These are phyloP conservation scores for Cantharis lateralis DNA, from an alignment of 2,888 invertebrate genomes.

Conservation along the genomic window DNA sequence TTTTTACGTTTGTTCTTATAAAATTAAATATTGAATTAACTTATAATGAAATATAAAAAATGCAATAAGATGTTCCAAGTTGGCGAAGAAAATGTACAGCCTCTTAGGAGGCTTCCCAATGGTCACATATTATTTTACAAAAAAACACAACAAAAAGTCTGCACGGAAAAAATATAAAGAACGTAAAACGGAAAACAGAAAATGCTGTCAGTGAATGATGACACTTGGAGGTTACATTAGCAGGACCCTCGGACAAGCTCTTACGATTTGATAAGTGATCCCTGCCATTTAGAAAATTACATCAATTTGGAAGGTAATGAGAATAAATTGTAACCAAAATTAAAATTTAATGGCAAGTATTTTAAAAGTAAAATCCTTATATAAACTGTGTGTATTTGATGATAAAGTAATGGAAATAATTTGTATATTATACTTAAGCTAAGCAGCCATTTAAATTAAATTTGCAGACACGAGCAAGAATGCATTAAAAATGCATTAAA, in stretches of 20 bases:
- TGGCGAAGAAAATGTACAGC: background rate
- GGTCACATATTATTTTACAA: background rate
- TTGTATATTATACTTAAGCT: background rate
- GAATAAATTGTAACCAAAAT: slow-evolving; percentile 29
- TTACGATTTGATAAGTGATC: slow-evolving; percentile 38
- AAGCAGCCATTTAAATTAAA: background rate
- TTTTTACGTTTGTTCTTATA: background rate
- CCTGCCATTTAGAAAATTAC: slow-evolving; percentile 26
- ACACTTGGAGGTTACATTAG: slow-evolving; percentile 31
- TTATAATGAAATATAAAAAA: background rate
- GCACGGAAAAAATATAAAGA: slow-evolving; percentile 2
- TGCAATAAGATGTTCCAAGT: background rate
- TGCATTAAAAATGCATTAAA: background rate
- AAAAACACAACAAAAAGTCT: background rate
- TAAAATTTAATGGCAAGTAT: slow-evolving; percentile 23
- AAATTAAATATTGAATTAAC: background rate
- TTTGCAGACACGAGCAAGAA: background rate
- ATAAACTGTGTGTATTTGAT: background rate
- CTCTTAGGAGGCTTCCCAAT: background rate
- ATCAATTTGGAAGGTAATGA: slow-evolving; percentile 30
- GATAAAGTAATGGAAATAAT: background rate
- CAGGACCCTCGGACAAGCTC: slow-evolving; percentile 35
- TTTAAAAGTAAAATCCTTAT: background rate
- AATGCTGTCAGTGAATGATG: slow-evolving; percentile 34
- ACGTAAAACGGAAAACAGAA: slow-evolving; percentile 6